These are phyloP conservation scores for Graphium colonna DNA, from an alignment of 2,888 invertebrate genomes.

Conservation along the genomic window DNA sequence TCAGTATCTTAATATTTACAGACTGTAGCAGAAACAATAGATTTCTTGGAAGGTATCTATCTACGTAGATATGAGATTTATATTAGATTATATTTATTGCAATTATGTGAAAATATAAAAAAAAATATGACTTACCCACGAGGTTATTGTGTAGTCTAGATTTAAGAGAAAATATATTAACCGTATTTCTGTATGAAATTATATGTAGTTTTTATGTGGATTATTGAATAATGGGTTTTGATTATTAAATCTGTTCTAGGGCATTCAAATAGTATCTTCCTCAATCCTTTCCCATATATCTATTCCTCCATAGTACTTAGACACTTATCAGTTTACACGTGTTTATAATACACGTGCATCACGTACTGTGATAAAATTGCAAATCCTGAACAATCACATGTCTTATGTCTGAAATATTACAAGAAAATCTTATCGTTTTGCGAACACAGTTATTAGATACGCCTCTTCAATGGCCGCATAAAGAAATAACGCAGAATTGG, in stretches of 20 bases:
- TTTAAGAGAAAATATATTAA: slow-evolving; percentile 76
- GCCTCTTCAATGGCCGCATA: no score
- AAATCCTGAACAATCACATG: slow-evolving; percentile 1
- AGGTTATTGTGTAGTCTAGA: slow-evolving; percentile 73
- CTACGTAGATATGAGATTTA: slow-evolving; percentile 53
- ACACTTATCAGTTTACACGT: slow-evolving; percentile 7
- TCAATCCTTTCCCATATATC: background rate
- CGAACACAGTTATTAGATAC: no score
- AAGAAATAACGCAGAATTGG: no score
- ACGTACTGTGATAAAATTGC: slow-evolving; percentile 6
- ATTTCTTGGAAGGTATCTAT: slow-evolving; percentile 49
- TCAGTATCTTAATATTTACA: slow-evolving; percentile 61
- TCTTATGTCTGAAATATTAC: background rate
- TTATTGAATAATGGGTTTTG: slow-evolving; percentile 74
- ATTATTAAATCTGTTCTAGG: slow-evolving; percentile 70
- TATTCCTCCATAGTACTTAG: background rate
- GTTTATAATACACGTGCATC: background rate
- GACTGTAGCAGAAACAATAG: slow-evolving; percentile 52
- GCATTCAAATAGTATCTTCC: slow-evolving; percentile 30
- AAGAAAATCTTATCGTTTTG: no score
- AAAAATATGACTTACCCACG: slow-evolving; percentile 62
- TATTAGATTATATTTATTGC: slow-evolving; percentile 72
- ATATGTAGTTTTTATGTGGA: slow-evolving; percentile 80
- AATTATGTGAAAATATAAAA: slow-evolving; percentile 70
- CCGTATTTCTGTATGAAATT: slow-evolving; percentile 81